Conservation (phyloP, 1,140 invertebrate species). For the Drosophila sp. region DNA sequence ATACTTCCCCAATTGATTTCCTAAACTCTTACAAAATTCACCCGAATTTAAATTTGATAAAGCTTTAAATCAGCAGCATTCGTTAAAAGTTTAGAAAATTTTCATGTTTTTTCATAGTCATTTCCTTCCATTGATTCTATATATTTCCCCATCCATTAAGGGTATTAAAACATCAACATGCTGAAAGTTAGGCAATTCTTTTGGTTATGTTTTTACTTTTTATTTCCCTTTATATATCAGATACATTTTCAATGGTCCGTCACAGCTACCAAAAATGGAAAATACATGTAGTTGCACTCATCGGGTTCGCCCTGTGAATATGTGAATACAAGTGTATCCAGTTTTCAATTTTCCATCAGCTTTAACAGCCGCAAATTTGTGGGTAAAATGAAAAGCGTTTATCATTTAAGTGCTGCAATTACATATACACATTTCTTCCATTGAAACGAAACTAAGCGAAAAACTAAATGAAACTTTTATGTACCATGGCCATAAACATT, state of each 20-base stretch:
- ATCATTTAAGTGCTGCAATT: constrained; percentile 60
- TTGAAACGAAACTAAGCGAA: constrained; percentile 18
- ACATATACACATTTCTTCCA: constrained; percentile 48
- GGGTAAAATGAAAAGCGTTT: constrained; percentile 24
- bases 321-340: constrained; percentile 22
- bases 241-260: constrained; percentile 12
- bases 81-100: no score
- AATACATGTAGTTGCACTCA: constrained; percentile 23
- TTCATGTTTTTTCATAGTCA: no score
- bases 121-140: no score
- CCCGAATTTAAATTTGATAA: no score
- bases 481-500: constrained; percentile 59
- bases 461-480: constrained; percentile 65
- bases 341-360: constrained; percentile 50
- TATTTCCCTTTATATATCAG: not conserved
- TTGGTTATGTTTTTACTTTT: not conserved
- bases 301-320: not conserved
- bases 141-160: not conserved
- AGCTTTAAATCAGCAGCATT: no score
- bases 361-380: constrained; percentile 6
- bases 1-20: no score
- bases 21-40: no score
- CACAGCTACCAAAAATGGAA: constrained; percentile 35
- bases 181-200: not conserved
- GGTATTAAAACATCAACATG: not conserved